Conservation (phyloP, 2,888 invertebrate genomes). For the Blastobasis adustella region DNA sequence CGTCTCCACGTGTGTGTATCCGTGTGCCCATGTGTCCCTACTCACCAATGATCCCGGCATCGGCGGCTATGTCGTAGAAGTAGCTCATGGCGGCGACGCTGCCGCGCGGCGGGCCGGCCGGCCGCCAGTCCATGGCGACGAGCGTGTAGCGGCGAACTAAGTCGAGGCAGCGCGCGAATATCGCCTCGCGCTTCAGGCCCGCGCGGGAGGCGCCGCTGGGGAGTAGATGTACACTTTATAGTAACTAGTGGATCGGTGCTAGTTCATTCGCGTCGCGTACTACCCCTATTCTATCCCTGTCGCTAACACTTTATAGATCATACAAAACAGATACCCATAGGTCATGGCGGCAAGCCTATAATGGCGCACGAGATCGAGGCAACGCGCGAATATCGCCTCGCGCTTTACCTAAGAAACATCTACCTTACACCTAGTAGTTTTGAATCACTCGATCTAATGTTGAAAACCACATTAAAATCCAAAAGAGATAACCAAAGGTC, state of each 20-base stretch:
- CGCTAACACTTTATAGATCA: too few relatives aligned
- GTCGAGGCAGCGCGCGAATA: conserved; percentile 38
- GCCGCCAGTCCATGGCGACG: conserved; percentile 69
- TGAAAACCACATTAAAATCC: too few relatives aligned
- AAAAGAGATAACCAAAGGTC: too few relatives aligned
- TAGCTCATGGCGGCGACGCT: conserved; percentile 87
- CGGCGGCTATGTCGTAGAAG: conserved; percentile 94
- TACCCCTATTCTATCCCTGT: too few relatives aligned
- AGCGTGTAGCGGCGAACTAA: conserved; percentile 43
- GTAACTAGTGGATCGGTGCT: too few relatives aligned
- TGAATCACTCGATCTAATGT: too few relatives aligned
- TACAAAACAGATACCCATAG: conserved; percentile 12
- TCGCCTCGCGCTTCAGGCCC: conserved; percentile 32
- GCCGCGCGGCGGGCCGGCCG: conserved; percentile 78
- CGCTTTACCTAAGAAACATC: conserved; percentile 22
- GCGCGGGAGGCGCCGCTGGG: conserved; percentile 38
- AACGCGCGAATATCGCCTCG: conserved; percentile 33
- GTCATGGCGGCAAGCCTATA: conserved; percentile 62
- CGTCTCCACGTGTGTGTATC: background rate
- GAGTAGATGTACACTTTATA: too few relatives aligned
- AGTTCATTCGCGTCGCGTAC: too few relatives aligned
- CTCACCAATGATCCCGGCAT: conserved; percentile 84
- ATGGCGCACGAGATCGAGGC: conserved; percentile 35
- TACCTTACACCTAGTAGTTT: too few relatives aligned
- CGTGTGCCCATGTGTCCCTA: background rate